Conservation (phyloP, 1,140 invertebrate genomes). For the Macrocentrus cingulum region DNA sequence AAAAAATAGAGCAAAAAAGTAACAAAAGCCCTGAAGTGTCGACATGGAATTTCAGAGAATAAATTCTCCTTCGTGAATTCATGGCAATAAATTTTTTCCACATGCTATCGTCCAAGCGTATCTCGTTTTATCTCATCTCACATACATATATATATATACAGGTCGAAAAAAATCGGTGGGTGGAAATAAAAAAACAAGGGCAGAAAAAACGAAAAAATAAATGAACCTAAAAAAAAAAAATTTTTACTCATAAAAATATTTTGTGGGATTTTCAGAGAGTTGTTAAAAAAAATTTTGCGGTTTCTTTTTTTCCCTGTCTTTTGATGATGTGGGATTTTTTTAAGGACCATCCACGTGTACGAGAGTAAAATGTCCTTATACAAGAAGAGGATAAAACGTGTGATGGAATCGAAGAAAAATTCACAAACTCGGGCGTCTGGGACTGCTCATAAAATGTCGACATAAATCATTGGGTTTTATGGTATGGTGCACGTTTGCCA, state of each 20-base stretch:
- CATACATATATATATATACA: not conserved
- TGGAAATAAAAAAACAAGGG: no score
- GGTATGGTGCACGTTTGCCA: slow-evolving; percentile 56
- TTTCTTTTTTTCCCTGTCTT: no score
- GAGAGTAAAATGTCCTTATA: no score
- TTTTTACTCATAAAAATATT: no score
- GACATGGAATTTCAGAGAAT: not conserved
- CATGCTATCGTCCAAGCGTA: not conserved
- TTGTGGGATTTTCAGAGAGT: no score
- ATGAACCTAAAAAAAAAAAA: no score
- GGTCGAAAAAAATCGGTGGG: no score
- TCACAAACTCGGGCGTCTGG: slow-evolving; percentile 53
- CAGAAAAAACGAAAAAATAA: no score
- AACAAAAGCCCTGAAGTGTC: not conserved
- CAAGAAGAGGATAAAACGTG: no score
- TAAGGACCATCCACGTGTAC: no score
- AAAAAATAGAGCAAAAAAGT: not conserved
- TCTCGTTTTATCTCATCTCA: not conserved
- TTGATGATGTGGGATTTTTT: no score
- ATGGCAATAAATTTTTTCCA: not conserved
- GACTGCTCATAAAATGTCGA: slow-evolving; percentile 55
- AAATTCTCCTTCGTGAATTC: not conserved
- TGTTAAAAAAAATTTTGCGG: no score
- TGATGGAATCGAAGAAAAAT: slow-evolving; percentile 56
- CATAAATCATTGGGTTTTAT: slow-evolving; percentile 59